Conservation (phyloP, 2,797 vertebrate species). For the Poecilia gillii region DNA sequence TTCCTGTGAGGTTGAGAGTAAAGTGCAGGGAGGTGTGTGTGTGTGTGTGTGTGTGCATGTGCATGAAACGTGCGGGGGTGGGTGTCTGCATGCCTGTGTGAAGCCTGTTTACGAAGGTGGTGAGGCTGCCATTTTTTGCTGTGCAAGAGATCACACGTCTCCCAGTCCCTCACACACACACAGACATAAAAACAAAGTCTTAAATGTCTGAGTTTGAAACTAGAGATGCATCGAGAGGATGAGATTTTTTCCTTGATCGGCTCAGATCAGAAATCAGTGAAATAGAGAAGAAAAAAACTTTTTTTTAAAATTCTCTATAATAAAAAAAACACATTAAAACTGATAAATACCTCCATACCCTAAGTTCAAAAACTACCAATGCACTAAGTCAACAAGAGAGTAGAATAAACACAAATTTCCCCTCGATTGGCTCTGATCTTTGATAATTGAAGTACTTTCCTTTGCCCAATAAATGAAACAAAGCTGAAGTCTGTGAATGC, state of each 20-base stretch:
- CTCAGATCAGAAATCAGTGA: background rate
- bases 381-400: background rate
- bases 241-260: background rate
- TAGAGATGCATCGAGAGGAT: background rate
- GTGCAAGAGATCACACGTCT: constrained; percentile 45
- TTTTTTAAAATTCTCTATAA: background rate
- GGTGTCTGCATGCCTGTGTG: constrained; percentile 69
- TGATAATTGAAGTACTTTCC: background rate
- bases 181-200: constrained; percentile 37
- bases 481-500: background rate
- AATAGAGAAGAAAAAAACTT: background rate
- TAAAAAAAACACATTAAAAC: background rate
- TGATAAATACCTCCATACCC: background rate
- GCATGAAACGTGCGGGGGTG: constrained; percentile 61
- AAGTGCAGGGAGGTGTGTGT: constrained; percentile 33
- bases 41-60: constrained; percentile 19
- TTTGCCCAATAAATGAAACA: background rate
- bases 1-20: constrained; percentile 68
- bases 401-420: too few species aligned
- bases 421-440: background rate
- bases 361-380: background rate
- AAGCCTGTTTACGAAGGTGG: constrained; percentile 72
- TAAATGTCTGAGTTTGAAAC: constrained; percentile 41
- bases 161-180: constrained; percentile 33
- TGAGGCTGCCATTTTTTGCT: constrained; percentile 54